A percentile compares a stretch with the other conserved stretches of the same genome.
phyloP scores from a whole-genome alignment of 2,797 vertebrate genomes.

The Austrolebias charrua region DNA sequence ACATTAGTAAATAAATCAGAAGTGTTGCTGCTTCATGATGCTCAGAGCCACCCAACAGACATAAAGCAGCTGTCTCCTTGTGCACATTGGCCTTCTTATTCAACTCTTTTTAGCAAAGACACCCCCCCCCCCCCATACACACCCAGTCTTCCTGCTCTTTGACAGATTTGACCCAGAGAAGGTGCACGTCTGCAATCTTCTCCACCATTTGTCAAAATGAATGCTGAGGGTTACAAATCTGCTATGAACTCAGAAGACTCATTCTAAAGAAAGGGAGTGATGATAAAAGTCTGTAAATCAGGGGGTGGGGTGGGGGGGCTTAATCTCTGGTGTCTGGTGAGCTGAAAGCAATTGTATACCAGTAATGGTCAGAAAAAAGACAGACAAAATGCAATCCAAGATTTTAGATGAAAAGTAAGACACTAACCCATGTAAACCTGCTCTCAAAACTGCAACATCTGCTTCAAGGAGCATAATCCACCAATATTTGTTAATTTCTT shows the following conservation, averaged over 20 bases:
- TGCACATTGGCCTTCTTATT: slow-evolving; percentile 3
- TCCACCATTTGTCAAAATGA: background rate
- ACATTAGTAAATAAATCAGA: too few relatives aligned
- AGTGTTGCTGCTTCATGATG: background rate
- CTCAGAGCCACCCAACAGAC: background rate
- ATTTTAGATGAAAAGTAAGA: slow-evolving; percentile 33
- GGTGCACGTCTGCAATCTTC: background rate
- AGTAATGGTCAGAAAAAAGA: background rate
- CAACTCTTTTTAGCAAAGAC: slow-evolving; percentile 3
- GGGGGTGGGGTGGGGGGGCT: background rate
- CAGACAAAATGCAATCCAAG: too few relatives aligned
- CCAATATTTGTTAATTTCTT: slow-evolving; percentile 19
- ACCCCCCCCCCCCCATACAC: background rate
- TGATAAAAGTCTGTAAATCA: slow-evolving; percentile 1
- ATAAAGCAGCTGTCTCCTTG: slow-evolving; percentile 2
- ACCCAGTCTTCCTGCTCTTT: background rate
- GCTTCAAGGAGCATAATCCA: slow-evolving; percentile 33
- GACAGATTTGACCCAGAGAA: background rate
- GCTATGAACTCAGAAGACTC: slow-evolving; percentile 2
- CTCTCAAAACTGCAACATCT: slow-evolving; percentile 21
- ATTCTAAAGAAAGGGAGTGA: slow-evolving; percentile 3
- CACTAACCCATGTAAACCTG: slow-evolving; percentile 35
- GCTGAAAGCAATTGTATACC: background rate
- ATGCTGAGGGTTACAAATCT: slow-evolving; percentile 2
- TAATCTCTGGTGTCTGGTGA: background rate